phyloP scores from a whole-genome alignment of 2,113 vertebrate species.

The Peromyscus polionotus region DNA sequence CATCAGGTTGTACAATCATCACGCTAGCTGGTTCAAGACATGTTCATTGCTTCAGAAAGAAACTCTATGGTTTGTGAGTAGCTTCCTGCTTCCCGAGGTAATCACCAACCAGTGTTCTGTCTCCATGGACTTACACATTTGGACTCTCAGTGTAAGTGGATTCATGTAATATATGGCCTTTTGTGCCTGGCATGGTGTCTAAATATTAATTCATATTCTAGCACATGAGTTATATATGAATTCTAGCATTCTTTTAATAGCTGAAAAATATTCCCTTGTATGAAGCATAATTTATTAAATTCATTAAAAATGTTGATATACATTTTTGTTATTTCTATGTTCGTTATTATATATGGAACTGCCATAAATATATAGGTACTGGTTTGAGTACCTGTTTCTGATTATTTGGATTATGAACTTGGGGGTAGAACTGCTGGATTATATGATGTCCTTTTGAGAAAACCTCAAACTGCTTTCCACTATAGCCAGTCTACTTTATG shows the following conservation, averaged over 20 bases:
- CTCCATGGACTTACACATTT: neutral
- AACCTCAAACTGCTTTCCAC: neutral
- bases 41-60: neutral
- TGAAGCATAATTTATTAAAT: neutral
- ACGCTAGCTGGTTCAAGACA: neutral
- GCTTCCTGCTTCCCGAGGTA: neutral
- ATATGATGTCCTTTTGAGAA: neutral
- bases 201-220: neutral
- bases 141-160: neutral
- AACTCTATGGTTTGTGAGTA: neutral
- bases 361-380: neutral
- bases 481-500: neutral
- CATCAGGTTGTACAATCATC: neutral
- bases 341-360: neutral
- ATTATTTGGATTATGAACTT: neutral
- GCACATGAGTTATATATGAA: too few relatives aligned
- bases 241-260: neutral
- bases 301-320: neutral
- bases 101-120: neutral
- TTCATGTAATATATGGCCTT: neutral
- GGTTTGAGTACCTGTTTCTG: neutral
- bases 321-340: neutral
- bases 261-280: neutral
- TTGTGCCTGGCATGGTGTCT: neutral
- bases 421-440: conserved; percentile 19